phyloP scores from a whole-genome alignment of 2,113 vertebrate species.

The Bos javanicus region DNA sequence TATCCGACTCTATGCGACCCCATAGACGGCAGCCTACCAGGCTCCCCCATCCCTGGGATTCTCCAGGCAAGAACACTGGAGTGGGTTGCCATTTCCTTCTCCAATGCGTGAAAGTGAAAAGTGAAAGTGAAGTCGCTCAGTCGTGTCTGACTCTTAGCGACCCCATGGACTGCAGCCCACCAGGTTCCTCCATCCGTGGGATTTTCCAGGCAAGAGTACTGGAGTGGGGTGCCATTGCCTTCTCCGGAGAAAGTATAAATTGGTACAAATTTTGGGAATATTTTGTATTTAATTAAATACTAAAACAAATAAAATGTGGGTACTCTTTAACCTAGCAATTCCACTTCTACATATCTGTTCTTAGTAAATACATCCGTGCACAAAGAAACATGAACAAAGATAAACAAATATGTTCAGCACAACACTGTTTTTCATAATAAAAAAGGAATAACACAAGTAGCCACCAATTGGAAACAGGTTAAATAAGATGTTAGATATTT shows the following conservation, averaged over 20 bases:
- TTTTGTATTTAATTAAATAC: conserved; percentile 29
- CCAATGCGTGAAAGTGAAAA: no score
- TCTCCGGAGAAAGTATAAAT: background rate
- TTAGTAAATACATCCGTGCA: background rate
- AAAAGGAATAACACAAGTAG: background rate
- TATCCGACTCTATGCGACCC: no score
- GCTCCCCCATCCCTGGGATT: no score
- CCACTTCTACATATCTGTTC: background rate
- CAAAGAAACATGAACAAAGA: background rate
- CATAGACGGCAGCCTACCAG: background rate
- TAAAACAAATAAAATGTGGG: background rate
- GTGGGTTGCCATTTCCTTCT: no score
- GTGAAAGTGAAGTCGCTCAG: no score
- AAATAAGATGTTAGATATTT: background rate
- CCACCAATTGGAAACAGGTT: background rate
- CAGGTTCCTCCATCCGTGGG: rapidly evolving
- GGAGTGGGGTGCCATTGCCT: background rate
- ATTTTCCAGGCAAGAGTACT: background rate
- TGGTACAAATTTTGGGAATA: background rate
- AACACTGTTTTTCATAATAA: conserved; percentile 26
- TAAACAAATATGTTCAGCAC: background rate
- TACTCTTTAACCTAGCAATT: background rate
- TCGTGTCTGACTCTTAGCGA: no score
- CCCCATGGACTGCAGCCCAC: no score
- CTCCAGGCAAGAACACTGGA: no score